phyloP scores from a whole-genome alignment of 2,797 vertebrate genomes.

The Carcharodon carcharias region DNA sequence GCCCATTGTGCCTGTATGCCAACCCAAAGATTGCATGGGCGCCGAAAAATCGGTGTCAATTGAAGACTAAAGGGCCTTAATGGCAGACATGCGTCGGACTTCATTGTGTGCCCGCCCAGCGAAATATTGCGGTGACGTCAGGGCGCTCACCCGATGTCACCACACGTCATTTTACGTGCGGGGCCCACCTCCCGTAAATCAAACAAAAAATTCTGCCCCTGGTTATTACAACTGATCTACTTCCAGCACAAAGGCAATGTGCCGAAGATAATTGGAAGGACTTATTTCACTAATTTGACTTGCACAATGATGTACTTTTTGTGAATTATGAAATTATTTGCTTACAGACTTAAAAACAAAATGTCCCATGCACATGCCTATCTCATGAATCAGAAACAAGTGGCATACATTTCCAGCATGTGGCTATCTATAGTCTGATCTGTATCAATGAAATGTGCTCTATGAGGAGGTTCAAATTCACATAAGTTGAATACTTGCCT shows the following conservation, averaged over 20 bases:
- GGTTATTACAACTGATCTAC: background rate
- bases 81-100: no score
- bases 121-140: no score
- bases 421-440: background rate
- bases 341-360: background rate
- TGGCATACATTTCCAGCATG: background rate
- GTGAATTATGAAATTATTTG: background rate
- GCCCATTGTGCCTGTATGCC: no score
- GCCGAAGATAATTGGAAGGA: background rate
- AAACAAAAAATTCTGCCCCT: background rate
- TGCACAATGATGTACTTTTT: background rate
- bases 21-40: no score
- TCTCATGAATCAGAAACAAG: background rate
- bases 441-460: background rate
- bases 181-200: no score
- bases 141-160: no score
- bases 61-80: no score
- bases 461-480: background rate
- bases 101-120: no score
- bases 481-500: background rate
- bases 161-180: no score
- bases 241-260: background rate
- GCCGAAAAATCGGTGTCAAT: no score
- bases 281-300: background rate
- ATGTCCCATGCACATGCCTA: background rate